Evolutionary conservation across 64 coral and sea anemone genomes (phyloP).

Genomic region (Cladopsammia gracilis): DNA sequence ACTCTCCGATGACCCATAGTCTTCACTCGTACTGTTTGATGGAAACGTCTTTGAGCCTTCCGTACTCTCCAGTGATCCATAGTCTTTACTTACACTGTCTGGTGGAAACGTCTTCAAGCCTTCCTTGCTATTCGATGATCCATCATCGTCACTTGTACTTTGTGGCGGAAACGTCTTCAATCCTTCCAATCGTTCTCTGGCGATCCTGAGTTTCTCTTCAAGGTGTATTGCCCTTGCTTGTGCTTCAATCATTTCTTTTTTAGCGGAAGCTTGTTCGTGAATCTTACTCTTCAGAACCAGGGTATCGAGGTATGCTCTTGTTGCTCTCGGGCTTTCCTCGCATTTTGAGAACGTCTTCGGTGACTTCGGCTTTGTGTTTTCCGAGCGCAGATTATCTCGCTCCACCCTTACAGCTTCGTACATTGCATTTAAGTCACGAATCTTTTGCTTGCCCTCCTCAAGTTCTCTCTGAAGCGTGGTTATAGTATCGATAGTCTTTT

Average conservation of each 20-base stretch:
- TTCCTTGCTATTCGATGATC: not conserved
- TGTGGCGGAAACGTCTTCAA: conserved; percentile 1
- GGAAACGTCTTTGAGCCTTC: conserved; percentile 26
- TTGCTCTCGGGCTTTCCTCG: not conserved
- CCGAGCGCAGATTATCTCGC: not conserved
- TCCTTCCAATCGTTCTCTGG: conserved; percentile 28
- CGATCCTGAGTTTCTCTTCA: conserved; percentile 10
- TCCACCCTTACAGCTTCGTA: conserved; percentile 29
- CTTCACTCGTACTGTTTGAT: not conserved
- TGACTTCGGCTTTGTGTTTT: not conserved
- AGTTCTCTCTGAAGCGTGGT: conserved; percentile 19
- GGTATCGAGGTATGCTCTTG: conserved; percentile 23
- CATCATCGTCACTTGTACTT: not conserved
- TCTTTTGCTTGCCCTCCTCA: conserved; percentile 29
- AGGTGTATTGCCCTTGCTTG: conserved; percentile 5
- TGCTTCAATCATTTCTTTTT: conserved; percentile 10
- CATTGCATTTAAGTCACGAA: conserved; percentile 19
- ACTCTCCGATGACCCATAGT: not conserved
- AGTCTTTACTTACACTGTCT: not conserved
- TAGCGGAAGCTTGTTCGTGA: not conserved
- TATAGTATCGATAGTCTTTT: conserved; percentile 26
- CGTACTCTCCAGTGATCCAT: not conserved
- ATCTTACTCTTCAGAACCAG: not conserved
- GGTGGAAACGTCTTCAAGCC: not conserved
- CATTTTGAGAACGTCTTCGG: not conserved